Evolutionary conservation across 2,797 vertebrate genomes (phyloP).

Genomic region (Astyanax mexicanus): DNA sequence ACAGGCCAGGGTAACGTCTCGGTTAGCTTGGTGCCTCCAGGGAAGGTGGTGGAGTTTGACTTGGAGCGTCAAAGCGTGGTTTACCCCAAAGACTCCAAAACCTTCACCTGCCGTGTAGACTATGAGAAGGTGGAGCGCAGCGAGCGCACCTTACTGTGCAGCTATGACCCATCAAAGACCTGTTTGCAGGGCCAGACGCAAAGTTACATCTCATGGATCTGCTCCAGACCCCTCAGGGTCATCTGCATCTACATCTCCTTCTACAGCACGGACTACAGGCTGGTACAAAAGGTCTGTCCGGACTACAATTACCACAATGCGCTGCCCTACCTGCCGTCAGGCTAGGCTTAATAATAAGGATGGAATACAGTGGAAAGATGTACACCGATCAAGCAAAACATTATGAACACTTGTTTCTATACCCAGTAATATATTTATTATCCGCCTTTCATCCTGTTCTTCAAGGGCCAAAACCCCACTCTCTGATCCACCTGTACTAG

Average conservation of each 20-base stretch:
- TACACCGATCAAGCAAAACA: too few relatives aligned
- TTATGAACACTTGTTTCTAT: too few relatives aligned
- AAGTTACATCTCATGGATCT: conserved; percentile 8
- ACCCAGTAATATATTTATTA: too few relatives aligned
- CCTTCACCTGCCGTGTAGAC: neutral
- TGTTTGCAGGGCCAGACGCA: conserved; percentile 2
- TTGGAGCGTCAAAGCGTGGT: conserved; percentile 94
- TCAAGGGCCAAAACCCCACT: too few relatives aligned
- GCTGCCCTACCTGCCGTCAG: neutral
- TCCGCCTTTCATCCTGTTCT: too few relatives aligned
- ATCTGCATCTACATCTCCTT: conserved; percentile 9
- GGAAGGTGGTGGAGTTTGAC: conserved; percentile 93
- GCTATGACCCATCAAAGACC: neutral
- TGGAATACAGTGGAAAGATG: neutral
- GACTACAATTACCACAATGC: conserved; percentile 17
- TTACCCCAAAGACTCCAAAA: conserved; percentile 83
- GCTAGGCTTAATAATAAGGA: neutral
- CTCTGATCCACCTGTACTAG: too few relatives aligned
- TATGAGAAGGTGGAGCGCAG: conserved; percentile 3
- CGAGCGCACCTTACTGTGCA: neutral
- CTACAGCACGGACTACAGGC: conserved; percentile 2
- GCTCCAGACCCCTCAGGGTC: conserved; percentile 4
- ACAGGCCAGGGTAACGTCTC: conserved; percentile 96
- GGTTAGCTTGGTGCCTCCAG: conserved; percentile 92
- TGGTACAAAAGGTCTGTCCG: conserved; percentile 17